Conservation (phyloP, 1,140 invertebrate genomes). For the Drosophila chauvacae region DNA sequence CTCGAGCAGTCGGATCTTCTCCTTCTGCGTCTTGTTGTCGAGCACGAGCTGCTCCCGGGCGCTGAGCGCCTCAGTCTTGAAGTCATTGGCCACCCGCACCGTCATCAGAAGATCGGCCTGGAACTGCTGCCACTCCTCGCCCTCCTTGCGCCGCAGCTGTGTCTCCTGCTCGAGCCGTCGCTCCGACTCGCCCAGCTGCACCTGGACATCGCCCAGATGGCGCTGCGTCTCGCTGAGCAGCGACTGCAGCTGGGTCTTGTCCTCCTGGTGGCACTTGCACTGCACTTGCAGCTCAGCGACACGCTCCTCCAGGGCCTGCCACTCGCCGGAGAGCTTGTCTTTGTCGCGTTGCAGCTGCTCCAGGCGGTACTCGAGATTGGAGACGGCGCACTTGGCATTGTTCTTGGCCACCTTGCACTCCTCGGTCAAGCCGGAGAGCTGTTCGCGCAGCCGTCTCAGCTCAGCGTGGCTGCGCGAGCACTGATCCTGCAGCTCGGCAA, state of each 20-base stretch:
- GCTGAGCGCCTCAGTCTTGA: constrained; percentile 94
- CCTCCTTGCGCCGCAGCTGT: constrained; percentile 87
- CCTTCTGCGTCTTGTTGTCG: constrained; percentile 93
- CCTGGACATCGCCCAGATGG: constrained; percentile 87
- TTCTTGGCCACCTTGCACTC: constrained; percentile 92
- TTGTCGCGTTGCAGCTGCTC: constrained; percentile 91
- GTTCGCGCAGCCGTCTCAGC: constrained; percentile 89
- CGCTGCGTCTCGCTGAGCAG: constrained; percentile 89
- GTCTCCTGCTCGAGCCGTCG: constrained; percentile 87
- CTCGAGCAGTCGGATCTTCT: constrained; percentile 90
- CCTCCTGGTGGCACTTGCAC: constrained; percentile 90
- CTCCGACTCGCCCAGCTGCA: constrained; percentile 86
- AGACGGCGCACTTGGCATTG: constrained; percentile 92
- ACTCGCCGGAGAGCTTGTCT: constrained; percentile 88
- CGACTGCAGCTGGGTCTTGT: constrained; percentile 89
- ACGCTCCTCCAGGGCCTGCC: constrained; percentile 90
- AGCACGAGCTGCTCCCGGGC: constrained; percentile 92
- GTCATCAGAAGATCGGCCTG: constrained; percentile 96
- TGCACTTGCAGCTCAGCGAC: constrained; percentile 89
- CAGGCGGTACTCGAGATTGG: constrained; percentile 91
- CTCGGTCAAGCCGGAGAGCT: constrained; percentile 90
- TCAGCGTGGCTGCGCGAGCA: constrained; percentile 91
- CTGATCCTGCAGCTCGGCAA: constrained; percentile 91
- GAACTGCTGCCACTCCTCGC: constrained; percentile 96
- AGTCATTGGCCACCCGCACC: constrained; percentile 97